Conservation (phyloP, 1,140 invertebrate species). For the Charaxes varanes region DNA sequence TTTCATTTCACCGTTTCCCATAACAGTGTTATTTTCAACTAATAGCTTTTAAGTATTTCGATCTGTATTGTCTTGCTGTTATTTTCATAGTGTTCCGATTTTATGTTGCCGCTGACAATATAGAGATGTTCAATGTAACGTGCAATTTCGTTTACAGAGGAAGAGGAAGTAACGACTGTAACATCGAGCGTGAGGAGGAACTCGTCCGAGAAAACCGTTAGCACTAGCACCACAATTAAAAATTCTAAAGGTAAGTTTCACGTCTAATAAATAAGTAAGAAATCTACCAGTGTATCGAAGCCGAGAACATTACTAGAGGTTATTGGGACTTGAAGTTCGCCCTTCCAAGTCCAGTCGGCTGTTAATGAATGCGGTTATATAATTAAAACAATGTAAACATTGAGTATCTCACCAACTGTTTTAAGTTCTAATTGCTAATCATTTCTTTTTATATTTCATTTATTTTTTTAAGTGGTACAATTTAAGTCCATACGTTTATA, state of each 20-base stretch:
- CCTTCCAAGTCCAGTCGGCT: too few relatives aligned
- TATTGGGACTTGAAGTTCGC: too few relatives aligned
- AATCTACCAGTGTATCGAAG: too few relatives aligned
- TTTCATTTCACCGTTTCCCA: slow-evolving; percentile 42
- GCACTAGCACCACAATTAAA: slow-evolving; percentile 60
- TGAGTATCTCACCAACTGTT: too few relatives aligned
- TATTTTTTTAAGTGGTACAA: too few relatives aligned
- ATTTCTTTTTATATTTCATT: too few relatives aligned
- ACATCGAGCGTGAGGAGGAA: slow-evolving; percentile 65
- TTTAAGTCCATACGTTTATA: too few relatives aligned
- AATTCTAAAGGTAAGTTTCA: slow-evolving; percentile 57
- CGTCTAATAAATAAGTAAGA: too few relatives aligned
- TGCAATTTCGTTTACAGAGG: slow-evolving; percentile 44
- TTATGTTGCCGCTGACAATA: slow-evolving; percentile 18
- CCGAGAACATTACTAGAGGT: too few relatives aligned
- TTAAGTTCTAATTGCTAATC: too few relatives aligned
- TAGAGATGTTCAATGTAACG: neutral
- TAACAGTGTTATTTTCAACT: slow-evolving; percentile 70
- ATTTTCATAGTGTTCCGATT: slow-evolving; percentile 49
- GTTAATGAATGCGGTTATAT: too few relatives aligned
- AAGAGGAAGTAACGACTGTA: slow-evolving; percentile 64
- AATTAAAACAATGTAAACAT: too few relatives aligned
- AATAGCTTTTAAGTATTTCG: slow-evolving; percentile 64
- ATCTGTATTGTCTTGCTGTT: slow-evolving; percentile 55
- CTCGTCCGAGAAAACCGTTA: slow-evolving; percentile 63